Conservation (phyloP, 1,140 invertebrate species). For the Drosophila orena region DNA sequence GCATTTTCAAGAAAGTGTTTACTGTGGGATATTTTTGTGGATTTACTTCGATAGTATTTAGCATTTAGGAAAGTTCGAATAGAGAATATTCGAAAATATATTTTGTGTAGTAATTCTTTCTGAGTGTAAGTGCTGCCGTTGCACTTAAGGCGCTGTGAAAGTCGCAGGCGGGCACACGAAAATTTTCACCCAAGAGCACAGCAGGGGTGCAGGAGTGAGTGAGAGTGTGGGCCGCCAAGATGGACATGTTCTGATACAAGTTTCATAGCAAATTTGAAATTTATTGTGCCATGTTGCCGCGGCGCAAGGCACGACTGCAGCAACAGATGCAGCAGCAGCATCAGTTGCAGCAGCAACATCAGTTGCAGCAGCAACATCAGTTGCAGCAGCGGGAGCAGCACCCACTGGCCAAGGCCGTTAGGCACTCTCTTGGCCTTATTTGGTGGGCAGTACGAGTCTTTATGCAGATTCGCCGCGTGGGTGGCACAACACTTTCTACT, state of each 20-base stretch:
- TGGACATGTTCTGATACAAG: constrained; percentile 83
- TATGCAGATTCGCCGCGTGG: constrained; percentile 69
- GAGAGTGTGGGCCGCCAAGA: constrained; percentile 69
- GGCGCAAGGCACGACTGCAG: constrained; percentile 47
- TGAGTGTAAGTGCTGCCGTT: constrained; percentile 7
- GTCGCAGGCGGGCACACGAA: constrained; percentile 44
- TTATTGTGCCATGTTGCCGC: constrained; percentile 65
- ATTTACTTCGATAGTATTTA: too few relatives aligned
- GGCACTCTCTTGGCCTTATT: constrained; percentile 66
- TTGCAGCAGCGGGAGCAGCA: constrained; percentile 49
- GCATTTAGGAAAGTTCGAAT: too few relatives aligned
- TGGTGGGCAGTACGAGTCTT: constrained; percentile 42
- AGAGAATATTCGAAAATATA: too few relatives aligned
- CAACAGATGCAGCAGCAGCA: constrained; percentile 54
- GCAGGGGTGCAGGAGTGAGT: constrained; percentile 7
- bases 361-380: constrained; percentile 34
- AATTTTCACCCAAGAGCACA: constrained; percentile 63
- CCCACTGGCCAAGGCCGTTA: constrained; percentile 56
- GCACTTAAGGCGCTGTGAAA: constrained; percentile 50
- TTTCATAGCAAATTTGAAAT: constrained; percentile 82
- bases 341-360: constrained; percentile 26
- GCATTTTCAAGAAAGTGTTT: too few relatives aligned
- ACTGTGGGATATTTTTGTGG: too few relatives aligned
- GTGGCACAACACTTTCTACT: constrained; percentile 75
- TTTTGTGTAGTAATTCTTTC: too few relatives aligned